These are phyloP conservation scores for Ceyx melanurus DNA, from an alignment of 2,113 vertebrate genomes.

Conservation along the genomic window DNA sequence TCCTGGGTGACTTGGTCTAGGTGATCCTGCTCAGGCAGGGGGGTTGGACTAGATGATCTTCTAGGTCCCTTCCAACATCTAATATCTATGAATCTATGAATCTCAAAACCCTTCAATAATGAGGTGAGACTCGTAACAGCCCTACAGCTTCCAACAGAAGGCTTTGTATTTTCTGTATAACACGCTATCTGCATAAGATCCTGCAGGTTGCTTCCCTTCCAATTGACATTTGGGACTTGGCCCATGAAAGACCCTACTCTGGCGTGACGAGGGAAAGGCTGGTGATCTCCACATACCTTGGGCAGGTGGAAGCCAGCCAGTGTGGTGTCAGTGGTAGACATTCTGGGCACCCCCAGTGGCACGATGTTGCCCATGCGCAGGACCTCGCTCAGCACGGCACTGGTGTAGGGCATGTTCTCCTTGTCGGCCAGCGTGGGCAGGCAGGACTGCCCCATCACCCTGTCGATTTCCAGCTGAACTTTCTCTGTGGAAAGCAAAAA, in stretches of 20 bases:
- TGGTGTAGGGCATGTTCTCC: constrained; percentile 80
- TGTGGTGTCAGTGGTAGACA: constrained; percentile 71
- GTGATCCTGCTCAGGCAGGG: too few species aligned
- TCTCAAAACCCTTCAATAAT: background rate
- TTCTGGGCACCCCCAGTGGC: constrained; percentile 79
- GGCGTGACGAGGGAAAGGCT: background rate
- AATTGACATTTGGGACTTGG: background rate
- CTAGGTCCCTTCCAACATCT: too few species aligned
- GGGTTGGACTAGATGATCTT: too few species aligned
- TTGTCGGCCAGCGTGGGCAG: constrained; percentile 76
- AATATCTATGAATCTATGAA: too few species aligned
- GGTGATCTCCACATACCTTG: constrained; percentile 65
- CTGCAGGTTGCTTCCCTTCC: background rate
- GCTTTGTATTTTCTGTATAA: background rate
- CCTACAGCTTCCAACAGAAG: background rate
- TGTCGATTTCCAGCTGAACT: constrained; percentile 80
- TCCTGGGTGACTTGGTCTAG: too few species aligned
- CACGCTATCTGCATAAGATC: background rate
- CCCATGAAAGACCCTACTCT: background rate
- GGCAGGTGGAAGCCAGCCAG: constrained; percentile 81
- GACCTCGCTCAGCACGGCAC: constrained; percentile 85
- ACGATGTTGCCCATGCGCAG: constrained; percentile 83
- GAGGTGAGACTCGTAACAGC: background rate
- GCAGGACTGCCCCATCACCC: constrained; percentile 68
- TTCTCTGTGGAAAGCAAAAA: constrained; percentile 52